These are phyloP conservation scores for Marasmarcha lunaedactyla DNA, from an alignment of 2,888 invertebrate species.

Conservation along the genomic window DNA sequence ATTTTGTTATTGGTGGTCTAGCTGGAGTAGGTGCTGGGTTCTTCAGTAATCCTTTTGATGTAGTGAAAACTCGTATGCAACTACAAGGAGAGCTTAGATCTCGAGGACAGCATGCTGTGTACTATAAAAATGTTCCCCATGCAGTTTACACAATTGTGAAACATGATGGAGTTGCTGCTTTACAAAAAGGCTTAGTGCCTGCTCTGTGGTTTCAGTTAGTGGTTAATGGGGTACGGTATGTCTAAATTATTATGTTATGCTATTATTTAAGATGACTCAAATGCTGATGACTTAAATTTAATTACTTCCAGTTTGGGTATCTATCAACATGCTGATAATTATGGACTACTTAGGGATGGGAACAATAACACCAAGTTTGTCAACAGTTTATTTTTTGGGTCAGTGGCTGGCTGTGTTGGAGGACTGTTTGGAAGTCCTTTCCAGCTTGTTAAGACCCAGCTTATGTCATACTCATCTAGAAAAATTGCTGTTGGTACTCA, in stretches of 20 bases:
- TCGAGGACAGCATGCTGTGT: conserved; percentile 69
- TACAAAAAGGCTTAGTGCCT: conserved; percentile 84
- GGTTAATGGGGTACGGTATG: conserved; percentile 71
- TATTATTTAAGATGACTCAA: not conserved
- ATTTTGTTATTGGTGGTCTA: conserved; percentile 81
- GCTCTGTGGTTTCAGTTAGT: conserved; percentile 85
- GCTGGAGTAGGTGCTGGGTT: conserved; percentile 83
- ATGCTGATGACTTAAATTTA: not conserved
- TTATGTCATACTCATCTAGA: conserved; percentile 81
- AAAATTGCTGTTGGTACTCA: conserved; percentile 91
- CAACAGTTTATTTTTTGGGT: conserved; percentile 79
- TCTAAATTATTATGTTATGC: conserved; percentile 6
- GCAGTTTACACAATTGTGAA: conserved; percentile 80
- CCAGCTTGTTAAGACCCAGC: conserved; percentile 89
- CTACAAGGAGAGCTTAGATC: conserved; percentile 84
- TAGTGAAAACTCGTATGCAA: conserved; percentile 90
- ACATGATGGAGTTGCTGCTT: conserved; percentile 80
- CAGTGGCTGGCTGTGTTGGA: conserved; percentile 81
- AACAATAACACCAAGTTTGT: conserved; percentile 75
- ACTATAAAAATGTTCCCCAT: conserved; percentile 83
- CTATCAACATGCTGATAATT: conserved; percentile 79
- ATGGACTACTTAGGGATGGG: conserved; percentile 71
- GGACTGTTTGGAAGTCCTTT: conserved; percentile 87
- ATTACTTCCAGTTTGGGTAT: conserved; percentile 73
- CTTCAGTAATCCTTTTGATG: conserved; percentile 91